Evolutionary conservation across 1,140 invertebrate genomes (phyloP), one percentile per base, ranked within the genome.

Genomic region (Ooceraea biroi): DNA sequence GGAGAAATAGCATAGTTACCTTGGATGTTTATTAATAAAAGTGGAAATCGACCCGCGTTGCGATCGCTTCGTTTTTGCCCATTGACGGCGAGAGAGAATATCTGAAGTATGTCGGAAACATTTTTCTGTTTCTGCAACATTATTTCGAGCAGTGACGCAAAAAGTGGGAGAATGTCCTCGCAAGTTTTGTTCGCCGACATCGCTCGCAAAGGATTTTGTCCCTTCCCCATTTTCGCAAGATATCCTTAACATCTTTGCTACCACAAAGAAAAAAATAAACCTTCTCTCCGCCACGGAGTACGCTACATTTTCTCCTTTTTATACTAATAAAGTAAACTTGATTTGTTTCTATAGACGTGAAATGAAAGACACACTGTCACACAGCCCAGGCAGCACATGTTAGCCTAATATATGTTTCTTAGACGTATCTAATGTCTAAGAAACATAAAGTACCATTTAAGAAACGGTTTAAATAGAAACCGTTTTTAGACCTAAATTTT

Each of bases 1-100:
- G n/a, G 71, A 50, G 71, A 58, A 27, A 22, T 80, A 80, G 69
- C 65, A 69, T 57, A 50, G 25, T 44, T 78, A 10, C 44, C 57
- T 27, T 22, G 12, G 41, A 27, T 22, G 50, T 2, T 12, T n/a
- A n/a, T n/a, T 22, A 17, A 19, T 44, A 36, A 69, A 61, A 46
- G 65, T 36, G 22, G 57, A 27, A 58, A 19, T 68, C 50, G 1
- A 41, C 8, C 17, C 63, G 50, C 50, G 22, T 57, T 44, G 50
- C 22, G n/a, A 57, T 36, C n/a, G 17, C 4, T 80, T 41, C 25
- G 14, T 52, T 25, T 36, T 55, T 55, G 36, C 7, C 22, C 22
- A 12, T 57, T 69, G 25, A 57, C 57, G n/a, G n/a, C n/a, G 50
- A 46, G 36, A 27, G 65, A 57, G 50, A 58, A 68, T 78, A 19